Base-by-base conservation (phyloP, 2,888 invertebrate species). In the Perithous albicinctus region DNA sequence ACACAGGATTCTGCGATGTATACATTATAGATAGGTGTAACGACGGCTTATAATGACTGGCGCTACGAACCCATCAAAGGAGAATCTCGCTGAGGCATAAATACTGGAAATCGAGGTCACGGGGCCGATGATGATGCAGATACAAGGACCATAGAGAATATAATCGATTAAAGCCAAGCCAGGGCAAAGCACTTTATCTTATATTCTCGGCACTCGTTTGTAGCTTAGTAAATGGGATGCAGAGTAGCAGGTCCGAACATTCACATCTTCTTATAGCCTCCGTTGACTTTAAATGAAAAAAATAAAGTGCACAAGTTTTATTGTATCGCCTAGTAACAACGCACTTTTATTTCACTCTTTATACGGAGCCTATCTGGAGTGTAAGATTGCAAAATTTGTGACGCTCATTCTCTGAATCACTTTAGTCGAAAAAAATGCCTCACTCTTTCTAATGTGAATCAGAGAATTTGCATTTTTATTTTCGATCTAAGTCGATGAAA, bases 141-240 rank as follows among this genome's bases (percentile, higher is more conserved):
- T 75, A 78, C 66, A 54, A 75, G 70, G 41, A 51, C 74, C 75
- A 72, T 67, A 54, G 54, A 75, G 78, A 66, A 78, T 82, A 82
- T 78, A 76, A 72, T 75, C 75, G 63, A 72, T 72, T 70, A 46
- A 61, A 78, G 64, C 41, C 38, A 51, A 78, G 64, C 48, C 38
- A 48, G 67, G 46, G 64, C 56, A 32, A 46, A 75, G 78, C 66
- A 75, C 82, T 78, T 61, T 64, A 72, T 64, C 74, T 74, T 23
- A n/a, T 72, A 75, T 70, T 75, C 70, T 8, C 48, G 78, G 72
- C 78, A 75, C 70, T 78, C 72, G 64, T 66, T 59, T 32, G 59
- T 32, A 59, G 59, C 35, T 32, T 35, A 7, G 59, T 59, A 29
- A 59, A 59, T 59, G 35, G 32, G 59, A 32, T 32, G 59, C 59